phyloP scores from a whole-genome alignment of 2,888 invertebrate species.

The Agrilus mali region DNA sequence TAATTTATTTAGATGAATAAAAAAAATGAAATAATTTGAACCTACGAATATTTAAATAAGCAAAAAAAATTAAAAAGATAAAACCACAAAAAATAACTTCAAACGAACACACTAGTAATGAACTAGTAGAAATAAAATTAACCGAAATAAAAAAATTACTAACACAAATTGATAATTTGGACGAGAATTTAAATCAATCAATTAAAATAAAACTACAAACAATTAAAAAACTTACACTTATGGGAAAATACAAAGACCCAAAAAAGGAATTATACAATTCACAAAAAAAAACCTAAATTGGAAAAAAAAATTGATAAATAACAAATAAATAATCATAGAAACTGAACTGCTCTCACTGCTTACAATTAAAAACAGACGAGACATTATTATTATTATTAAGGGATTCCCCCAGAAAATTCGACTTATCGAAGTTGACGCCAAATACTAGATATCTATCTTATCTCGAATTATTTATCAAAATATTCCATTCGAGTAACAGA shows the following conservation, averaged over 20 bases:
- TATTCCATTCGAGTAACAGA: too few species aligned
- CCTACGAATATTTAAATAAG: slow-evolving; percentile 17
- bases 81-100: slow-evolving; percentile 21
- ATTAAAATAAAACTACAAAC: slow-evolving; percentile 16
- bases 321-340: too few species aligned
- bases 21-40: slow-evolving; percentile 23
- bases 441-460: too few species aligned
- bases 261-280: slow-evolving; percentile 28
- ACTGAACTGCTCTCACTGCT: too few species aligned
- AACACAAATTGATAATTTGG: slow-evolving; percentile 35
- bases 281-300: slow-evolving; percentile 13
- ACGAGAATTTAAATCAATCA: slow-evolving; percentile 21
- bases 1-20: slow-evolving; percentile 24
- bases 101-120: slow-evolving; percentile 22
- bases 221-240: slow-evolving; percentile 25
- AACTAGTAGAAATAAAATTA: slow-evolving; percentile 37
- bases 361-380: too few species aligned
- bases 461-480: too few species aligned
- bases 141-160: slow-evolving; percentile 31
- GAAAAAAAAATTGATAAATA: too few species aligned
- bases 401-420: too few species aligned
- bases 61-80: slow-evolving; percentile 17
- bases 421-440: too few species aligned
- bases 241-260: slow-evolving; percentile 26
- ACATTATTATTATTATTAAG: too few species aligned